phyloP scores from a whole-genome alignment of 2,797 vertebrate species.

The Triplophysa yarkandensis region DNA sequence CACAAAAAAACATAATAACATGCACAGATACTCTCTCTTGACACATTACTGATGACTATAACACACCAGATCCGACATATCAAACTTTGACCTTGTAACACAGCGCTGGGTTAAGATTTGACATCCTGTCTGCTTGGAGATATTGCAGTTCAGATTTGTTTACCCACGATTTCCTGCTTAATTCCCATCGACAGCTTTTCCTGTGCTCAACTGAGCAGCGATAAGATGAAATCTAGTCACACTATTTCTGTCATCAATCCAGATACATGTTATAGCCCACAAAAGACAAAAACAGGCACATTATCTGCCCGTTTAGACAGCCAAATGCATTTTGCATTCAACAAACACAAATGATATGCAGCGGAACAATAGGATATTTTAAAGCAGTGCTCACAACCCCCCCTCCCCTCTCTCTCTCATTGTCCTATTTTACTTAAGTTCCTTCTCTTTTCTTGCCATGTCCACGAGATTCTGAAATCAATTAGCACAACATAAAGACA shows the following conservation, averaged over 20 bases:
- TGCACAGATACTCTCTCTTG: neutral
- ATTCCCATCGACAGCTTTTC: conserved; percentile 19
- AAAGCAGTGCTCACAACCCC: neutral
- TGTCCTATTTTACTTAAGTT: neutral
- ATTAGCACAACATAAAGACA: neutral
- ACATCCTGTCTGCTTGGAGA: conserved; percentile 22
- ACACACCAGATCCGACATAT: conserved; percentile 10
- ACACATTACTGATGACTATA: conserved; percentile 16
- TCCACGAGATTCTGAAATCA: neutral
- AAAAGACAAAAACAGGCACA: neutral
- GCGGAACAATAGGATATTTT: neutral
- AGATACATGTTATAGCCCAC: neutral
- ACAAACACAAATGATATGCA: neutral
- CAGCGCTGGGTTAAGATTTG: conserved; percentile 9
- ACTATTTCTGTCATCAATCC: neutral
- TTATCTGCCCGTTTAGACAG: neutral
- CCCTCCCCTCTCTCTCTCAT: neutral
- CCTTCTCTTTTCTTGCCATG: neutral
- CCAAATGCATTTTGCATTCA: neutral
- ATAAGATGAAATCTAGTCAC: conserved; percentile 11
- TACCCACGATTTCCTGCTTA: neutral
- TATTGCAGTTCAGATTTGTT: conserved; percentile 33
- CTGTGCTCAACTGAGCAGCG: neutral
- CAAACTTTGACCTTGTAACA: conserved; percentile 39
- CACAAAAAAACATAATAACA: conserved; percentile 12